phyloP scores from a whole-genome alignment of 2,888 invertebrate species.

The Eupithecia exiguata region DNA sequence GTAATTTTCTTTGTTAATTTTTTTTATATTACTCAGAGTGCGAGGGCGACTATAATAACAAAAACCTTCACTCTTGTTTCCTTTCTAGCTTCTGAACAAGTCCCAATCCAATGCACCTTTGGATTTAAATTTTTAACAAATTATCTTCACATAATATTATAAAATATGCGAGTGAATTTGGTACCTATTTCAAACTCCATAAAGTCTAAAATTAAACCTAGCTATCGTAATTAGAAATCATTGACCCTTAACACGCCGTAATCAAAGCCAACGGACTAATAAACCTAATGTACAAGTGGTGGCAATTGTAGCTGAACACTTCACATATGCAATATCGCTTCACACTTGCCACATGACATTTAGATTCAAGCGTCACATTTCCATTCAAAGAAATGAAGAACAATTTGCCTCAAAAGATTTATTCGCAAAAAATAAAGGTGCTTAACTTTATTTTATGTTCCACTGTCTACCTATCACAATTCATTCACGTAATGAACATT shows the following conservation, averaged over 20 bases:
- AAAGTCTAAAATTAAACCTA: not conserved
- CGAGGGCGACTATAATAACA: too few relatives aligned
- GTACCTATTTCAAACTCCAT: not conserved
- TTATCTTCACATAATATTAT: too few relatives aligned
- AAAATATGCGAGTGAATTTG: not conserved
- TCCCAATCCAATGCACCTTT: not conserved
- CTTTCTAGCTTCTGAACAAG: too few relatives aligned
- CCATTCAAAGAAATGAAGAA: not conserved
- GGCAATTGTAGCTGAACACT: not conserved
- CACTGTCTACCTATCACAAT: not conserved
- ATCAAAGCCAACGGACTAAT: slow-evolving; percentile 7
- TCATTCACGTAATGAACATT: not conserved
- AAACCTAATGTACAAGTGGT: slow-evolving; percentile 1
- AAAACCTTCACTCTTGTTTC: too few relatives aligned
- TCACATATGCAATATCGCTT: slow-evolving; percentile 3
- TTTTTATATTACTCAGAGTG: too few relatives aligned
- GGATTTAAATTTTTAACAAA: not conserved
- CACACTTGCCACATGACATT: not conserved
- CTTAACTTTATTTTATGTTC: not conserved
- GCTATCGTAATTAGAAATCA: slow-evolving; percentile 33
- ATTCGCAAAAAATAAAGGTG: not conserved
- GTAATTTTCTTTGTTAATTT: too few relatives aligned
- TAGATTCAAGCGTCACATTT: not conserved
- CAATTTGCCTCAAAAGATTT: slow-evolving; percentile 3
- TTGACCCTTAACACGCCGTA: slow-evolving; percentile 24